A percentile compares a stretch with the other conserved stretches of the same genome.
Conservation (phyloP, 2,888 invertebrate genomes). For the Aelia acuminata region DNA sequence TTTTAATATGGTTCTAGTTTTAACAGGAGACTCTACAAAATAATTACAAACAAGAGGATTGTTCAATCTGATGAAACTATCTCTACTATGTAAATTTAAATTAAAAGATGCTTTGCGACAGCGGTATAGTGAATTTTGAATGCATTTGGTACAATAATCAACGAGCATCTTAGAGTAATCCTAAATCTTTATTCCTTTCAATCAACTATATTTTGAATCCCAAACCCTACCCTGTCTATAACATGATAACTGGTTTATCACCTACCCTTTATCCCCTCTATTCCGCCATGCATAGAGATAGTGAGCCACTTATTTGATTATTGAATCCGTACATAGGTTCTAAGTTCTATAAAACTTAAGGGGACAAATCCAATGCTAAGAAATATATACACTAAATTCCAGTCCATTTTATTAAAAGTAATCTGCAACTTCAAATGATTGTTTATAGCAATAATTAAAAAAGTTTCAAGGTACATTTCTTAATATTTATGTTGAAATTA, state of each 20-base stretch:
- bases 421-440: background rate
- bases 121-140: slow-evolving; percentile 51
- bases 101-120: background rate
- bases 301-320: background rate
- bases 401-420: background rate
- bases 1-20: background rate
- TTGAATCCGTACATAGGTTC: background rate
- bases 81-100: background rate
- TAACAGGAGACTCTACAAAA: background rate
- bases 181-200: background rate
- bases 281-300: background rate
- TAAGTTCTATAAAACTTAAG: background rate
- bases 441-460: background rate
- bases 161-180: slow-evolving; percentile 27
- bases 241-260: background rate
- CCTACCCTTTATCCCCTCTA: background rate
- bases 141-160: slow-evolving; percentile 50
- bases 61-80: slow-evolving; percentile 39
- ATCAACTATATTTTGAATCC: background rate
- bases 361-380: background rate
- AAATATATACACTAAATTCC: background rate
- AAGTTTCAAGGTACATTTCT: background rate
- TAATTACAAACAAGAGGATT: background rate
- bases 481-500: background rate
- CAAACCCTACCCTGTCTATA: background rate